Evolutionary conservation across 2,888 invertebrate genomes (phyloP).

Genomic region (Hylaea fasciaria): DNA sequence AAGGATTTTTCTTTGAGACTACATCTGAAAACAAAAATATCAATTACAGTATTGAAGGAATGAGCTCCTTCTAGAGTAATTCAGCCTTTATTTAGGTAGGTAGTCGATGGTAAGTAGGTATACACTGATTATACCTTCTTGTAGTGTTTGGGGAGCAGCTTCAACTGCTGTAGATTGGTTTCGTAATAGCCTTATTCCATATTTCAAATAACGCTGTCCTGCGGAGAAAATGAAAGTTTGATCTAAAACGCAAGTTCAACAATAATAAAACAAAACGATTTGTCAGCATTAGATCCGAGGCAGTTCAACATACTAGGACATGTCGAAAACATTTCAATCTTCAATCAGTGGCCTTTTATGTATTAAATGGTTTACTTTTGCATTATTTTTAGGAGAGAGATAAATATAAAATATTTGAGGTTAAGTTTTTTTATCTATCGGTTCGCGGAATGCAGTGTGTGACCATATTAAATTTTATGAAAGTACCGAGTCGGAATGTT

Average conservation of each 20-base stretch:
- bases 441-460: too few species aligned
- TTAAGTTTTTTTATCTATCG: too few species aligned
- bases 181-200: conserved; percentile 46
- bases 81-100: too few species aligned
- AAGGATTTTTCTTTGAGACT: conserved; percentile 57
- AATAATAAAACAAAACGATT: too few species aligned
- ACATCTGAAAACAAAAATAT: conserved; percentile 56
- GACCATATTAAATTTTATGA: too few species aligned
- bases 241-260: too few species aligned
- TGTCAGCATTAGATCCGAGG: too few species aligned
- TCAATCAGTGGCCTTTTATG: neutral
- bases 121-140: conserved; percentile 64
- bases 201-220: conserved; percentile 36
- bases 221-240: neutral
- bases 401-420: too few species aligned
- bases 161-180: conserved; percentile 60
- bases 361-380: neutral
- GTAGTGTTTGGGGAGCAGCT: conserved; percentile 43
- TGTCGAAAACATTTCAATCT: conserved; percentile 44
- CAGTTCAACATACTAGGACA: conserved; percentile 44
- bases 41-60: neutral
- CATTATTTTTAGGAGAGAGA: neutral
- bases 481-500: too few species aligned
- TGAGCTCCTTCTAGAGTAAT: too few species aligned
- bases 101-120: too few species aligned